A percentile compares a stretch with the other conserved stretches of the same genome.
These are phyloP conservation scores for Hydropsyche tenuis DNA, from an alignment of 1,140 invertebrate species.

Conservation along the genomic window DNA sequence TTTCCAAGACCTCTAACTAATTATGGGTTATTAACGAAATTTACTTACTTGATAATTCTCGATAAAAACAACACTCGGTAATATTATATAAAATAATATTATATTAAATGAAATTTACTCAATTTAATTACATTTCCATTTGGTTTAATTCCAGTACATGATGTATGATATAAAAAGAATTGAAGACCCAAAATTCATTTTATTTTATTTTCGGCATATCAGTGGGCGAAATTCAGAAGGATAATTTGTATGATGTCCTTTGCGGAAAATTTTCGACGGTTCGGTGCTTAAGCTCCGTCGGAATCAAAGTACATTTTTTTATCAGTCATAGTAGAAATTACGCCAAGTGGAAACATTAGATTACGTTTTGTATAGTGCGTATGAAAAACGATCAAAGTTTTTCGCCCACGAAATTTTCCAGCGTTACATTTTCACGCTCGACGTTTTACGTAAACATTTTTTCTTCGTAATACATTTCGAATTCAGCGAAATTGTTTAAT, in stretches of 20 bases:
- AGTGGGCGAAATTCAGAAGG: background rate
- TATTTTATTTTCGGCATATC: too few relatives aligned
- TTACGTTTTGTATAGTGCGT: conserved; percentile 6
- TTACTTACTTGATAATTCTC: conserved; percentile 6
- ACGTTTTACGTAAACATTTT: background rate
- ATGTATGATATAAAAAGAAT: too few relatives aligned
- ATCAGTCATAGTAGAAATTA: background rate
- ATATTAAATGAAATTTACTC: background rate
- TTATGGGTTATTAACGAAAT: conserved; percentile 27
- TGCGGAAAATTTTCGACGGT: background rate
- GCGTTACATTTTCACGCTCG: background rate
- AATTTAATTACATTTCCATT: background rate
- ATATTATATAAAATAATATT: background rate
- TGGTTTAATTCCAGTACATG: too few relatives aligned
- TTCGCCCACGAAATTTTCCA: background rate
- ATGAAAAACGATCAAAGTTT: conserved; percentile 26
- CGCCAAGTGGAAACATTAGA: conserved; percentile 17
- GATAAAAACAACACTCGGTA: too few relatives aligned
- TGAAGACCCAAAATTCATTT: too few relatives aligned
- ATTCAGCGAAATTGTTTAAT: too few relatives aligned
- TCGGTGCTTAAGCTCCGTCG: background rate
- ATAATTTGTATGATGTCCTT: conserved; percentile 9
- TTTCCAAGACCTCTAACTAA: conserved; percentile 10
- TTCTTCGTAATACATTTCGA: background rate
- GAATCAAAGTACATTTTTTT: conserved; percentile 13